Base-by-base conservation (phyloP, 2,888 invertebrate genomes). In the Pristionchus exspectatus region DNA sequence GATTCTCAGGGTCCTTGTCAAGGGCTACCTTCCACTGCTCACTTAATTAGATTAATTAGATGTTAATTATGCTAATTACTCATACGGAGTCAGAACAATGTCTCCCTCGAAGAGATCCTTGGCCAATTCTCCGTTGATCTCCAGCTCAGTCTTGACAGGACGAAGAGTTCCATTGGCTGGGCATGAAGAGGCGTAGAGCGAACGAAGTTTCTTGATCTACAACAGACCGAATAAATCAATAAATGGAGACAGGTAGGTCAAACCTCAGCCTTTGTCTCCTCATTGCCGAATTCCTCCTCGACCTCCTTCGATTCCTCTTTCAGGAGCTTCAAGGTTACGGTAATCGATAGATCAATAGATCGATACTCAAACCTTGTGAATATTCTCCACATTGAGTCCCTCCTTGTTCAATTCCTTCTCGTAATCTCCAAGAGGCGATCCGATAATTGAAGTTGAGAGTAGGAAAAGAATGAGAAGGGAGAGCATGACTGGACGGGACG, bases 51-150 rank as follows among this genome's bases (percentile, higher is more conserved):
- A 14, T 44, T 56, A 5, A 50, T 81, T 30, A 69, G 27, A 7
- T 7, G 10, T 9, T 56, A n/a, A 83, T 44, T 56, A 50, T 1
- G 1, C 0, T 54, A 50, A 56, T 27, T 44, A n/a, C 5, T 27
- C 72, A 12, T 50, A 81, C 81, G 44, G 81, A 50, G 81, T 44
- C 50, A 81, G 81, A 50, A 81, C 44, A 27, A 81, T 38, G n/a
- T 83, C 83, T 83, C 83, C 83, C 83, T 83, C 83, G 83, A 83
- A 83, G 10, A 83, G 56, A 10, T 83, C 83, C 30, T 50, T 56
- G 54, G 83, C 27, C 56, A 56, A 30, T 21, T 84, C 84, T 33
- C 59, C 56, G 33, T 84, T 84, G 81, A 81, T 50, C 54, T 50
- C 50, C 24, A 81, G 27, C 24, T 59, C 33, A n/a, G 38, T 38